Evolutionary conservation across 2,888 invertebrate species (phyloP), one percentile per base, ranked within the genome.

Genomic region (Drosophila helvetica): DNA sequence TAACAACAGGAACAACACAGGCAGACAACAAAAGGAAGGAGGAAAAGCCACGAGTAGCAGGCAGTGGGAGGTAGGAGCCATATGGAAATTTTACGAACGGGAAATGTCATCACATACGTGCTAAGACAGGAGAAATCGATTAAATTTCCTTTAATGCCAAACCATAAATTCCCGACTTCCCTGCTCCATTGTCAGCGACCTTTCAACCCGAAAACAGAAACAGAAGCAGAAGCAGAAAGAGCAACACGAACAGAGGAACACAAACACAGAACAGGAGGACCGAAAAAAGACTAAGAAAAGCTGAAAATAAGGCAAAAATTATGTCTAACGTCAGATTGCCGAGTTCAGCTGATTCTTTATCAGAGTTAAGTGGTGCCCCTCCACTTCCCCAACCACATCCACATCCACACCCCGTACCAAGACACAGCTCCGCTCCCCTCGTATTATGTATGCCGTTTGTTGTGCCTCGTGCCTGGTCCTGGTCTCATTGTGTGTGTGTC

Each of bases 131-230:
- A 54, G 62, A 71, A 83, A 84, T 84, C 86, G 86, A 83, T 86
- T 83, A 84, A 80, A 86, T 86, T 84, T 85, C 72, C 80, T 64
- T 83, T 84, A 81, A 86, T 83, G 77, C 72, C 78, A 75, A 69
- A 74, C 86, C 83, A 86, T 86, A 86, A 84, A 86, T 84, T 19
- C 38, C 60, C 22, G 10, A 2, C 8, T 38, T 22, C 38, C 38
- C 52, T 17, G 38, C 25, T 48, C 47, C 64, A 51, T 64, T 67
- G 66, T 64, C 64, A 67, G 58, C 65, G 67, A 68, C 67, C 65
- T 68, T 58, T 68, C 65, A 65, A 43, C 8, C 17, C 18, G 9
- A 42, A 60, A 58, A 70, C 60, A 61, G 22, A 38, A 54, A 60
- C 53, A 69, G 45, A 51, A 50, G 8, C 12, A 9, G 27, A 30